Base-by-base conservation (phyloP, 2,888 invertebrate genomes). In the Himalopsyche tibetana region DNA sequence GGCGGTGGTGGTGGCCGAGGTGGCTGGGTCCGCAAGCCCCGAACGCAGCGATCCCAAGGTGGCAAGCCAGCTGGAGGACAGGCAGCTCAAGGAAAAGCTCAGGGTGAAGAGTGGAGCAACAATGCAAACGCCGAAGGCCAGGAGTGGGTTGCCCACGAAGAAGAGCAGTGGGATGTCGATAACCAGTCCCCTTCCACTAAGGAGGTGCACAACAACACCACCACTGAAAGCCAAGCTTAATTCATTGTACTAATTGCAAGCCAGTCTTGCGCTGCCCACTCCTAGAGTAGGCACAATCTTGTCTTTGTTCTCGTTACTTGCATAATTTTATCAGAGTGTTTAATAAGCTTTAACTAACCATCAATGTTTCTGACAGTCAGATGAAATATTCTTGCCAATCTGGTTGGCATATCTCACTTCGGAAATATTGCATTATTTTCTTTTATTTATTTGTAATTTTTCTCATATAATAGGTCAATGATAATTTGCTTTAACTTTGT, bases 141-240 rank as follows among this genome's bases (percentile, higher is more conserved):
- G 91, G 90, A 81, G 45, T 55, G 63, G 81, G 51, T 45, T 38
- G 19, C 55, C 55, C 9, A 17, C 11, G 42, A 36, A 36, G 80
- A 74, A 28, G 83, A 83, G 63, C 55, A 80, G 36, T 83, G 83
- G 51, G 79, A 83, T 6, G 80, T 19, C 4, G 81, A 86, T 36
- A 82, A 45, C n/a, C 38, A 55, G 40, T 38, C 91, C 19, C 63
- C 63, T 63, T 63, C 63, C 63, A 63, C 63, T 88, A 92, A 92
- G 89, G 88, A 87, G 83, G 81, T 88, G 80, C 89, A 90, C 88
- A 90, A 90, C 89, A 91, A 92, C 88, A 91, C 92, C 88, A 92
- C 93, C 90, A 93, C 92, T 90, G 93, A 93, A 91, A 93, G 93
- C 91, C 93, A 93, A 91, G 93, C 93, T 90, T 93, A 91, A 91